Percentiles rank a stretch among this genome's conserved stretches.
phyloP scores from a whole-genome alignment of 2,113 vertebrate species.

The Sciurus niger region DNA sequence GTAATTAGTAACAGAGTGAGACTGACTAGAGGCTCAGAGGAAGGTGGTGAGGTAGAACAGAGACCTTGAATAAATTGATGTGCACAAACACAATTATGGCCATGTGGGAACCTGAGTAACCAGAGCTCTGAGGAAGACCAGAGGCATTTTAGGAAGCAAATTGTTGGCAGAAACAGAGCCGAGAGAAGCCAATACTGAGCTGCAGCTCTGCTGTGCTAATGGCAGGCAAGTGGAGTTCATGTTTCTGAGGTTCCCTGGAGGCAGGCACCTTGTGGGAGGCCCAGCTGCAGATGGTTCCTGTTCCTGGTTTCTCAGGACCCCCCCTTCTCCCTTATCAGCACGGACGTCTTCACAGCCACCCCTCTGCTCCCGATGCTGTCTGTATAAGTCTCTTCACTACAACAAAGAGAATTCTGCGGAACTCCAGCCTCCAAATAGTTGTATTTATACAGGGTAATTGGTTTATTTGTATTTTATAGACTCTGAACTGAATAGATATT shows the following conservation, averaged over 20 bases:
- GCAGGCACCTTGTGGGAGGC: neutral
- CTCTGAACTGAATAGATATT: neutral
- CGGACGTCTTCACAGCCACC: neutral
- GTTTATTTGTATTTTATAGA: constrained; percentile 12
- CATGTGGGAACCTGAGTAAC: rapidly evolving
- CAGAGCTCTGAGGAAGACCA: neutral
- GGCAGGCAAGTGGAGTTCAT: rapidly evolving
- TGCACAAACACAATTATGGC: neutral
- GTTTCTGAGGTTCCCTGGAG: neutral
- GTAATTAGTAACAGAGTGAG: neutral
- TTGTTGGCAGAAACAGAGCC: neutral
- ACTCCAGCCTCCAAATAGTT: neutral
- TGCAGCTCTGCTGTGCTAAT: neutral
- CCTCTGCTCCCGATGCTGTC: neutral
- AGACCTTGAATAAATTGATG: neutral
- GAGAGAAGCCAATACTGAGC: neutral
- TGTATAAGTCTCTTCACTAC: neutral
- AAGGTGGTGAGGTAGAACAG: neutral
- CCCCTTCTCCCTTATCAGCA: neutral
- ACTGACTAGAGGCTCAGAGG: neutral
- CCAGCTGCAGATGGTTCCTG: neutral
- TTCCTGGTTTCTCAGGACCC: neutral
- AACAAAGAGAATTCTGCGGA: neutral
- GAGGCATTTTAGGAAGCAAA: neutral
- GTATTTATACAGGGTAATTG: neutral